These are phyloP conservation scores for Cephalopachus bancanus DNA, from an alignment of 2,797 vertebrate species.

Conservation along the genomic window DNA sequence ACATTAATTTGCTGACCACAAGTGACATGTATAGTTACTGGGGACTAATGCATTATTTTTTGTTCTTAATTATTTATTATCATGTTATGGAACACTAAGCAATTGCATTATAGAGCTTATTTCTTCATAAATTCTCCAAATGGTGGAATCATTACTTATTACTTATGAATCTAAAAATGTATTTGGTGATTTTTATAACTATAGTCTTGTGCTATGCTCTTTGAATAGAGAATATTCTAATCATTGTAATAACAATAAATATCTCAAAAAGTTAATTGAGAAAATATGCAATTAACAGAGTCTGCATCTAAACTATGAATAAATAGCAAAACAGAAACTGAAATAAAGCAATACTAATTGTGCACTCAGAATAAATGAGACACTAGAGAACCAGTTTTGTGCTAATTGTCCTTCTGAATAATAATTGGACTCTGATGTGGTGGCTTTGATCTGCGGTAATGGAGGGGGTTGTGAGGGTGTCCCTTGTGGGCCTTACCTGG, in stretches of 20 bases:
- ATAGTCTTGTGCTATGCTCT: not conserved
- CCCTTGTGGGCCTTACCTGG: not conserved
- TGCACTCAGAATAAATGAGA: not conserved
- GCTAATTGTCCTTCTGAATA: not conserved
- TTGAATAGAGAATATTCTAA: not conserved
- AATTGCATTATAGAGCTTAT: slow-evolving; percentile 40
- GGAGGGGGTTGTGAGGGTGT: fast-evolving
- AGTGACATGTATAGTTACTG: not conserved
- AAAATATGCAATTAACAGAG: not conserved
- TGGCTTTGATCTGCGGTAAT: too few species aligned
- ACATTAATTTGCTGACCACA: not conserved
- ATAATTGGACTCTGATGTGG: fast-evolving
- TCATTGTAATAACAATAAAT: not conserved
- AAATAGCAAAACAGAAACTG: not conserved
- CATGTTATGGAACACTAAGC: not conserved
- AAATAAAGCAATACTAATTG: not conserved
- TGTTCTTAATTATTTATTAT: not conserved
- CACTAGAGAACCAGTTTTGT: not conserved
- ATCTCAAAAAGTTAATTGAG: not conserved
- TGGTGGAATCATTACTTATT: not conserved
- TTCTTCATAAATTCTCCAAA: not conserved
- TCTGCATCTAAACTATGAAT: not conserved
- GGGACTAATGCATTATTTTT: not conserved
- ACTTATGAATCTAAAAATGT: not conserved
- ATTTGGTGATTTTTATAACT: not conserved